These are phyloP conservation scores for Tupaia chinensis DNA, from an alignment of 2,113 vertebrate species.

Conservation along the genomic window DNA sequence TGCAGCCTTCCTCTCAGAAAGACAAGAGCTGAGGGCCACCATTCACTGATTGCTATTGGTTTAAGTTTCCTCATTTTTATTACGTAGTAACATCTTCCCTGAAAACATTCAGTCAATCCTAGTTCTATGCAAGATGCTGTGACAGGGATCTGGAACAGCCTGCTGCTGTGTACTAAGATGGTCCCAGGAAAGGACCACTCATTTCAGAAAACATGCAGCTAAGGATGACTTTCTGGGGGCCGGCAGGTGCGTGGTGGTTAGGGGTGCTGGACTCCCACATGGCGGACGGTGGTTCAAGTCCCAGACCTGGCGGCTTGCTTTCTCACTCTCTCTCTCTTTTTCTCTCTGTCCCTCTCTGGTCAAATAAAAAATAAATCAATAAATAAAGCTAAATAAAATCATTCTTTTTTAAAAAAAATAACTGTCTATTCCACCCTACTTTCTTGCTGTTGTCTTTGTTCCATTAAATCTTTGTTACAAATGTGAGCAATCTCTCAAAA, in stretches of 20 bases:
- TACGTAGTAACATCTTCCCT: not conserved
- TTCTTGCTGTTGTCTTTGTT: not conserved
- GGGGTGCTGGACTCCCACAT: too few species aligned
- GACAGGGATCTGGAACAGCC: not conserved
- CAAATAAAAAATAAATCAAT: too few species aligned
- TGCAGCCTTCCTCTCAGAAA: not conserved
- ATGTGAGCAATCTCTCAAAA: not conserved
- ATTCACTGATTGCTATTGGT: not conserved
- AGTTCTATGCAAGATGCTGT: not conserved
- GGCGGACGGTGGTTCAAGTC: too few species aligned
- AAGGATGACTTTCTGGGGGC: not conserved
- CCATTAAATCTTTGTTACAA: not conserved
- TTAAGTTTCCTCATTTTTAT: not conserved
- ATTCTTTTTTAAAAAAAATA: too few species aligned
- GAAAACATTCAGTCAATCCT: not conserved
- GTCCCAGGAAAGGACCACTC: not conserved
- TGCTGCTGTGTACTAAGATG: not conserved
- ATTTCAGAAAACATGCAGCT: not conserved
- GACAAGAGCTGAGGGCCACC: not conserved
- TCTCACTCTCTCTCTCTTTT: too few species aligned
- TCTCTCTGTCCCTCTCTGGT: too few species aligned
- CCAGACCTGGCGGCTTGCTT: too few species aligned
- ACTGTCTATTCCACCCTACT: not conserved
- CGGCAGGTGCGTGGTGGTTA: too few species aligned
- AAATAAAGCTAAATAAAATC: too few species aligned